phyloP scores from a whole-genome alignment of 2,113 vertebrate species.

The Hydrochoerus hydrochaeris region DNA sequence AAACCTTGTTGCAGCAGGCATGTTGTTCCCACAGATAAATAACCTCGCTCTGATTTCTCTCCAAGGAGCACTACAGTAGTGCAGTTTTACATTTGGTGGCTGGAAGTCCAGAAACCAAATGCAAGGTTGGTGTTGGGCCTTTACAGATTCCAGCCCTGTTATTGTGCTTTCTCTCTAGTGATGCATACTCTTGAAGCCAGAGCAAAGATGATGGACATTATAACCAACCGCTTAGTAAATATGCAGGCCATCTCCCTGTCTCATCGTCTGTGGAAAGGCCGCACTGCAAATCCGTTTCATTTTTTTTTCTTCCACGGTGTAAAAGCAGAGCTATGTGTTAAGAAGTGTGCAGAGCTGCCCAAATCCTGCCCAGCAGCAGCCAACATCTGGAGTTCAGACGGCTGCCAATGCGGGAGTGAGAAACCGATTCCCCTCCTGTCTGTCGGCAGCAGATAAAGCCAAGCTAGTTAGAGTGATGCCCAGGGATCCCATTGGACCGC shows the following conservation, averaged over 20 bases:
- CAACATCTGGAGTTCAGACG: constrained; percentile 74
- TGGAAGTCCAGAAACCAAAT: constrained; percentile 2
- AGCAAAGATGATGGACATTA: constrained; percentile 54
- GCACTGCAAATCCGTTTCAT: constrained; percentile 6
- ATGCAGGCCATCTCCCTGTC: constrained; percentile 59
- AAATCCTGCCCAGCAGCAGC: constrained; percentile 15
- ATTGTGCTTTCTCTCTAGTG: neutral
- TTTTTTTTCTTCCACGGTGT: neutral
- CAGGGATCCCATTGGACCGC: neutral
- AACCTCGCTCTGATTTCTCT: neutral
- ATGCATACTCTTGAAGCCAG: constrained; percentile 13
- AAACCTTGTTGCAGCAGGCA: neutral
- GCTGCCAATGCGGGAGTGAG: neutral
- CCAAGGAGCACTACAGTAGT: neutral
- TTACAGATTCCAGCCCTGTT: constrained; percentile 25
- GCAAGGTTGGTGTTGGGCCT: constrained; percentile 19
- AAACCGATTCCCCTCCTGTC: constrained; percentile 55
- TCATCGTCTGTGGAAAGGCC: constrained; percentile 50
- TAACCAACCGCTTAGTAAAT: constrained; percentile 62
- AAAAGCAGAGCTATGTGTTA: constrained; percentile 54
- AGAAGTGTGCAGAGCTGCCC: constrained; percentile 53
- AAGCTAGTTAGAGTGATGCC: constrained; percentile 58
- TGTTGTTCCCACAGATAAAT: constrained; percentile 36
- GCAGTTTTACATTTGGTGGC: neutral
- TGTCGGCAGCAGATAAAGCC: neutral